Conservation (phyloP, 2,113 vertebrate genomes). For the Eretmochelys imbricata region DNA sequence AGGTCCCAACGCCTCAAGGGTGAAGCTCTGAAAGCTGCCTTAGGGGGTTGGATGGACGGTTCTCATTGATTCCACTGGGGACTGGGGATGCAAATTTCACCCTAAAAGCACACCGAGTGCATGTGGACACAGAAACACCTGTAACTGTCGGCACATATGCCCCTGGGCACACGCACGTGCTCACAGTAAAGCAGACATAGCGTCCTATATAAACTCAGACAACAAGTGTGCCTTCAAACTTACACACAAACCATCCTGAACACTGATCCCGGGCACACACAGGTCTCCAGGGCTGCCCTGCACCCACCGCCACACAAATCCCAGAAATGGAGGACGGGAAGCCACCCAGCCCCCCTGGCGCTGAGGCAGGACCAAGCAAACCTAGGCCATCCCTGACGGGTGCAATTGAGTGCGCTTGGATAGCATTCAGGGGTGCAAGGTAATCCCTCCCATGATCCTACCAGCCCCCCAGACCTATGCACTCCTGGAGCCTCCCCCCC, state of each 20-base stretch:
- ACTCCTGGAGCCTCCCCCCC: fast-evolving
- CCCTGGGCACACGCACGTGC: not conserved
- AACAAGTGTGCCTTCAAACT: not conserved
- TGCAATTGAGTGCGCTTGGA: not conserved
- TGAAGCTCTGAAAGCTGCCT: not conserved
- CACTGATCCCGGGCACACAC: too few relatives aligned
- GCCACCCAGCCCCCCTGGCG: too few relatives aligned
- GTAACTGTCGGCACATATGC: not conserved
- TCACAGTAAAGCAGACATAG: not conserved
- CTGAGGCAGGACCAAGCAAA: too few relatives aligned
- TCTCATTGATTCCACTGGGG: too few relatives aligned
- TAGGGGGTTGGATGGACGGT: too few relatives aligned
- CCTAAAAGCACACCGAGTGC: too few relatives aligned
- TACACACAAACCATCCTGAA: not conserved
- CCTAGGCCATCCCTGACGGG: not conserved
- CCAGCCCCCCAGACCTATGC: not conserved
- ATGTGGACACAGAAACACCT: not conserved
- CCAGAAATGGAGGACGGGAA: too few relatives aligned
- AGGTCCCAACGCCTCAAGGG: too few relatives aligned
- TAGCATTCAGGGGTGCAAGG: not conserved
- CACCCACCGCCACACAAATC: too few relatives aligned
- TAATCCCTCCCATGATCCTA: not conserved
- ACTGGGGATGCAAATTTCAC: too few relatives aligned
- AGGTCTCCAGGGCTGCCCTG: too few relatives aligned
- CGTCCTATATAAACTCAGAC: too few relatives aligned